phyloP scores from a whole-genome alignment of 2,888 invertebrate species.

The Zygothrica quintamaculata region DNA sequence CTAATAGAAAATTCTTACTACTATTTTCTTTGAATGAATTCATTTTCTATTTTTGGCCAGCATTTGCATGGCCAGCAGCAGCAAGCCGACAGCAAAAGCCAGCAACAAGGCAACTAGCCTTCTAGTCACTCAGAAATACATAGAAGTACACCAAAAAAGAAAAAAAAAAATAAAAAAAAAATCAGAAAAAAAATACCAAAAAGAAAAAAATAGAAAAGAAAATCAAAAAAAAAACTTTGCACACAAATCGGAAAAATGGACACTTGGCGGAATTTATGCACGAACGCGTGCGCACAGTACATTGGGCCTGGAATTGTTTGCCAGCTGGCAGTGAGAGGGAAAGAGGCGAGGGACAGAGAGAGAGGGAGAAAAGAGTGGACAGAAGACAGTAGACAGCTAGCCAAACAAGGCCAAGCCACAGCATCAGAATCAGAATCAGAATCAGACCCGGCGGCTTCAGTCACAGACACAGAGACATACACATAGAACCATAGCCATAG shows the following conservation, averaged over 20 bases:
- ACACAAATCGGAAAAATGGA: constrained; percentile 80
- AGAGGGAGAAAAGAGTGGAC: no score
- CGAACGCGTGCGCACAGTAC: constrained; percentile 77
- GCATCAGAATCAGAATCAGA: neutral
- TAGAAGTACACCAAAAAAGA: constrained; percentile 15
- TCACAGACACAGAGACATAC: no score
- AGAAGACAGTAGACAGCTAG: constrained; percentile 17
- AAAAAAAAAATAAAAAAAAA: constrained; percentile 34
- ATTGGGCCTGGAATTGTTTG: constrained; percentile 69
- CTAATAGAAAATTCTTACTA: constrained; percentile 76
- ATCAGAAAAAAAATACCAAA: constrained; percentile 43
- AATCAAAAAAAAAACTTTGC: constrained; percentile 61
- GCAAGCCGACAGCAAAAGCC: no score
- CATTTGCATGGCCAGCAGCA: constrained; percentile 65
- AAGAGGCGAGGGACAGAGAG: no score
- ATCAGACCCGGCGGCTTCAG: no score
- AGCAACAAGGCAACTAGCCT: constrained; percentile 38
- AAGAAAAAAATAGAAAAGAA: constrained; percentile 40
- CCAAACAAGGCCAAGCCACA: constrained; percentile 43
- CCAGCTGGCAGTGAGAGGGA: constrained; percentile 38
- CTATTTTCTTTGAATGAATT: constrained; percentile 78
- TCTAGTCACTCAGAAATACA: constrained; percentile 42
- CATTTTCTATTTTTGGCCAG: constrained; percentile 70
- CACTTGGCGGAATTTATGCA: constrained; percentile 80
- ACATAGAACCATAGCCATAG: no score